Conservation (phyloP, 2,113 vertebrate genomes). For the Datnioides undecimradiatus region DNA sequence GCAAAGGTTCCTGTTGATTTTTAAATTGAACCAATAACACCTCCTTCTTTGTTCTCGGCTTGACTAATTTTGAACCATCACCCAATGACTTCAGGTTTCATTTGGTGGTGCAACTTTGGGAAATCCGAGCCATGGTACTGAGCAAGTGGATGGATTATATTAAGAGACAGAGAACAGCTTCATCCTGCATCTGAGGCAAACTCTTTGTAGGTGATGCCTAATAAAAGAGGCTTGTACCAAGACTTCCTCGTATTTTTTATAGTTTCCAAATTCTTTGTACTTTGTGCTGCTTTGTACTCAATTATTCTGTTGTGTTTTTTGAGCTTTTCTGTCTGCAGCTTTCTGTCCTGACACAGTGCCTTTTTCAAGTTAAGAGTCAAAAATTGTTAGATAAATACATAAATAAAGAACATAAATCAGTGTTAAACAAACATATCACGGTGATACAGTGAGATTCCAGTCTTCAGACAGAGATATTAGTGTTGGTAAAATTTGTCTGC, state of each 20-base stretch:
- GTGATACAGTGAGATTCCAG: not conserved
- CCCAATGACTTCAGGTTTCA: not conserved
- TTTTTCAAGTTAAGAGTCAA: not conserved
- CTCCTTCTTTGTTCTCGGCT: slow-evolving; percentile 6
- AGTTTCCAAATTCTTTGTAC: not conserved
- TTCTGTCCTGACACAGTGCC: not conserved
- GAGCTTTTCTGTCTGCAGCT: not conserved
- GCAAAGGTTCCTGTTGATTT: slow-evolving; percentile 55
- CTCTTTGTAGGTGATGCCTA: not conserved
- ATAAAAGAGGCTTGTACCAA: not conserved
- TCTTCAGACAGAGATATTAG: not conserved
- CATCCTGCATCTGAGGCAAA: not conserved
- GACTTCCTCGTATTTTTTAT: not conserved
- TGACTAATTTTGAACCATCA: slow-evolving; percentile 19
- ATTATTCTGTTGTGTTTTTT: not conserved
- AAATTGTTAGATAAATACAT: too few species aligned
- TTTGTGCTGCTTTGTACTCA: not conserved
- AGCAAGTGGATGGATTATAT: not conserved
- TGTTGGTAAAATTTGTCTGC: not conserved
- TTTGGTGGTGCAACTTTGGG: slow-evolving; percentile 1
- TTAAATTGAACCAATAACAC: slow-evolving; percentile 4
- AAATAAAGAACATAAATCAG: not conserved
- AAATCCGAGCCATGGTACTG: not conserved
- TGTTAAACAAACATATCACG: not conserved
- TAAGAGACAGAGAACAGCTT: not conserved